Percentiles rank a stretch among this genome's conserved stretches.
Conservation (phyloP, 2,113 vertebrate species). For the Brachypodius melanocephalos region DNA sequence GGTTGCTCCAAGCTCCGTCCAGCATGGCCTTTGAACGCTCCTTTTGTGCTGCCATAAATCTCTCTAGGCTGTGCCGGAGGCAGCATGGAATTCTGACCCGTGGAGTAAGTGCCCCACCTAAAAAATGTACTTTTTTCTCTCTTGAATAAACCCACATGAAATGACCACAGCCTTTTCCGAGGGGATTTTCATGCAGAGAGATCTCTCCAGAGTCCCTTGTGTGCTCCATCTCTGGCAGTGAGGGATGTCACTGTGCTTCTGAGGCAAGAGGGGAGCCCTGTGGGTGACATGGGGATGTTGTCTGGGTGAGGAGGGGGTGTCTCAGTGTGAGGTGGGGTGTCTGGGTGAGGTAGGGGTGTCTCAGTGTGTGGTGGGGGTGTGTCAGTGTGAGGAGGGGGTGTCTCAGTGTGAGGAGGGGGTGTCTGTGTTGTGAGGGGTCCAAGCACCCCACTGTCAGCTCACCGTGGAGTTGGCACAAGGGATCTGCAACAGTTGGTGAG, state of each 20-base stretch:
- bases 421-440: not conserved
- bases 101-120: not conserved
- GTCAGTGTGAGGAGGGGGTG: not conserved
- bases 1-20: not conserved
- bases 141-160: not conserved
- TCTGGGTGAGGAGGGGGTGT: not conserved
- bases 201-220: not conserved
- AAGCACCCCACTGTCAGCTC: accelerated
- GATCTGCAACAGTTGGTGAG: not conserved
- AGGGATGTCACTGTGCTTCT: not conserved
- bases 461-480: not conserved
- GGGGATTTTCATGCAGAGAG: not conserved
- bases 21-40: not conserved
- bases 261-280: not conserved
- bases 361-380: not conserved
- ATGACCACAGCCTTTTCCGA: not conserved
- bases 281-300: not conserved
- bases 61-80: not conserved
- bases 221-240: accelerated
- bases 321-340: not conserved
- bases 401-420: not conserved
- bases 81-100: not conserved
- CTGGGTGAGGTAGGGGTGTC: not conserved
- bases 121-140: not conserved
- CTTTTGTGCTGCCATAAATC: not conserved